These are phyloP conservation scores for Lindbergichthys nudifrons DNA, from an alignment of 2,797 vertebrate genomes.

Conservation along the genomic window DNA sequence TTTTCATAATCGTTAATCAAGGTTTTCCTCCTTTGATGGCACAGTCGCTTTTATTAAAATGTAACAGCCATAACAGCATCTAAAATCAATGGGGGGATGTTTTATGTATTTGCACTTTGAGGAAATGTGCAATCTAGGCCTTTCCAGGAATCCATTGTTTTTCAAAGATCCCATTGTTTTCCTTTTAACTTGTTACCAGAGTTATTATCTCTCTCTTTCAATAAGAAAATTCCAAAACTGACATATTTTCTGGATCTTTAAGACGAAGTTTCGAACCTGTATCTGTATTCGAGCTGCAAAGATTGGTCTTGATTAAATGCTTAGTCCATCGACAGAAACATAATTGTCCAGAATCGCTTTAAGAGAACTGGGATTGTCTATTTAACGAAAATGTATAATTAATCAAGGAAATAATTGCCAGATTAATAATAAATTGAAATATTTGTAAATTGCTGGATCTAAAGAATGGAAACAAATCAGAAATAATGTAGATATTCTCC, in stretches of 20 bases:
- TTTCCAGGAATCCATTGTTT: not conserved
- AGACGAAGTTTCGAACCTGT: no score
- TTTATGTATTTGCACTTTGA: slow-evolving; percentile 1
- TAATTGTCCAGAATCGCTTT: no score
- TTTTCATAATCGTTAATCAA: slow-evolving; percentile 30
- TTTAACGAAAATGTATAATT: no score
- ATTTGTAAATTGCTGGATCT: no score
- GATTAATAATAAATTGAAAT: no score
- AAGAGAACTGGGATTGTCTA: no score
- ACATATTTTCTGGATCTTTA: not conserved
- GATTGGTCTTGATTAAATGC: no score
- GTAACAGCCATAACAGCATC: slow-evolving; percentile 29
- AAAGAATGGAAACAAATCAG: not conserved
- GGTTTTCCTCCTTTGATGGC: not conserved
- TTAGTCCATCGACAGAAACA: no score
- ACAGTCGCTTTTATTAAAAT: slow-evolving; percentile 31
- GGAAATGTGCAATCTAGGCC: not conserved
- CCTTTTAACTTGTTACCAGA: not conserved
- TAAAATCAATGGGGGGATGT: not conserved
- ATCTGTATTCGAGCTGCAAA: no score
- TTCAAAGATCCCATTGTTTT: not conserved
- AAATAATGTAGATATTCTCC: not conserved
- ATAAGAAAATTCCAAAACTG: not conserved
- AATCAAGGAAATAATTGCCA: no score
- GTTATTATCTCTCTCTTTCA: not conserved